phyloP scores from a whole-genome alignment of 2,888 invertebrate genomes.

The Drosophila birchii region DNA sequence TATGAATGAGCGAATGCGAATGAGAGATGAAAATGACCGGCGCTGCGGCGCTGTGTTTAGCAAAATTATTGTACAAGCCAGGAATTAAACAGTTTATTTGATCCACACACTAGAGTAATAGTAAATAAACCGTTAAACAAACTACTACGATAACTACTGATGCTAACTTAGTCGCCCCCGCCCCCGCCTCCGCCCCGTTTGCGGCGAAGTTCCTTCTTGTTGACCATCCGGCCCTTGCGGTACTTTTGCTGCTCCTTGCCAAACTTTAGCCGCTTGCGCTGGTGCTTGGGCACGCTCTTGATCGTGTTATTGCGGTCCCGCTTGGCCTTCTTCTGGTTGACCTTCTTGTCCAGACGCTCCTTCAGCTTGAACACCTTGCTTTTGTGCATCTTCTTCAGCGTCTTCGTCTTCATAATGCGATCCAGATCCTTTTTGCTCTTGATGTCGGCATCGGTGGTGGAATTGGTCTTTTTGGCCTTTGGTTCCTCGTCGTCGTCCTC shows the following conservation, averaged over 20 bases:
- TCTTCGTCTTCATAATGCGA: conserved; percentile 89
- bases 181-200: conserved; percentile 61
- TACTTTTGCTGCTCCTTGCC: conserved; percentile 60
- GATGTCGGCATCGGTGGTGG: conserved; percentile 21
- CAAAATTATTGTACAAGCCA: conserved; percentile 58
- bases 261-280: conserved; percentile 75
- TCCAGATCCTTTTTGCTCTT: conserved; percentile 88
- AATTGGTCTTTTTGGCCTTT: conserved; percentile 8
- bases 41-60: conserved; percentile 66
- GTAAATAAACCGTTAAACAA: conserved; percentile 71
- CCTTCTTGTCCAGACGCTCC: conserved; percentile 88
- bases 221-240: conserved; percentile 79
- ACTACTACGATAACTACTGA: conserved; percentile 42
- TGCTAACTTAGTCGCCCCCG: conserved; percentile 51
- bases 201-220: conserved; percentile 72
- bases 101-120: conserved; percentile 68
- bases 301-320: conserved; percentile 82
- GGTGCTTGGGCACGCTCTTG: conserved; percentile 81
- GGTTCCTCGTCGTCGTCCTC: not conserved
- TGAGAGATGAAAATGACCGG: conserved; percentile 21
- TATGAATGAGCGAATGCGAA: conserved; percentile 5
- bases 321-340: conserved; percentile 89
- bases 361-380: conserved; percentile 92
- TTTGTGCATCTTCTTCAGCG: conserved; percentile 90
- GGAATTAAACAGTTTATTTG: conserved; percentile 50